Evolutionary conservation across 2,113 vertebrate species (phyloP), one percentile per base, ranked within the genome.

Genomic region (Rhinolophus sinicus): DNA sequence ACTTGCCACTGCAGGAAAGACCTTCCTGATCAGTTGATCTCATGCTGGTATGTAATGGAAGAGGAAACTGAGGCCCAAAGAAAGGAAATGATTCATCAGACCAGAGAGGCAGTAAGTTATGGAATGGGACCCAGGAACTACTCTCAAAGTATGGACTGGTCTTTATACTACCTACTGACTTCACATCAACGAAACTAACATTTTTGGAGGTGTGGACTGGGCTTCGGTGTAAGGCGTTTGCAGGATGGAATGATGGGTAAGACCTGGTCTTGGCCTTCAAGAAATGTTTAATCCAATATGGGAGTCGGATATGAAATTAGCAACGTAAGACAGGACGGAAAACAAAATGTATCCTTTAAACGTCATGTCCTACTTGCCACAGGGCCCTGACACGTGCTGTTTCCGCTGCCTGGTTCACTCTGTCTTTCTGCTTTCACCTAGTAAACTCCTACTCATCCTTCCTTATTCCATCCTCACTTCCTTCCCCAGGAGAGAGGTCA

Each of bases 121-220:
- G 30, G 38, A 4, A 18, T 4, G 35, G 28, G 16, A 3, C 14
- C 56, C 7, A 4, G 67, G 38, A 52, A 1, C 28, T 40, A 28
- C 6, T 50, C 8, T 9, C 40, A 4, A 3, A 15, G 12, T 1
- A 21, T 1, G 14, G 47, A 1, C 26, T n/a, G 14, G 22, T 30
- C 70, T 90, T 69, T 28, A 24, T 1, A 12, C 67, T 24, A 8
- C 22, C 44, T 82, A 24, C 47, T 35, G 28, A 60, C 11, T 12
- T 16, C 33, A 26, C 0, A 14, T 35, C 64, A 47, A 13, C 7
- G 18, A 40, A 40, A 6, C 12, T 8, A 47, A 38, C 4, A 10
- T 2, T 40, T 72, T 22, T 12, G 26, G 9, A 16, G 8, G 6
- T n/a, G 24, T 70, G 47, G 5, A 3, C 1, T 12, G 69, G 52